Percentiles rank a stretch among this genome's conserved stretches.
These are phyloP conservation scores for Mythimna ferrago DNA, from an alignment of 2,888 invertebrate genomes.

Conservation along the genomic window DNA sequence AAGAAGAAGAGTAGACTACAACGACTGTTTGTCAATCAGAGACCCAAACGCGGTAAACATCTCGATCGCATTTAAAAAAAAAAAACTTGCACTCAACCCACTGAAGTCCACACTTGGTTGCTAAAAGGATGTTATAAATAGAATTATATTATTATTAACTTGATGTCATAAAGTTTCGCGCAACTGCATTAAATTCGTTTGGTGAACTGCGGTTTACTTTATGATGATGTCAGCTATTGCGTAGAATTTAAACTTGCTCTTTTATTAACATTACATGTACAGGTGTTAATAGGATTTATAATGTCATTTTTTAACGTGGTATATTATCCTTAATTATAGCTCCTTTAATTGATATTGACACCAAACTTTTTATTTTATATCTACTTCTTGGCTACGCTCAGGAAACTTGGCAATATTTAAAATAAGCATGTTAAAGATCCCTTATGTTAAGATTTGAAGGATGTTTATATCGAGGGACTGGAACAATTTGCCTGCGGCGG, in stretches of 20 bases:
- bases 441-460: no score
- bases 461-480: no score
- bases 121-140: not conserved
- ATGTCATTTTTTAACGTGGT: not conserved
- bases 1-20: no score
- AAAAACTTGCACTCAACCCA: no score
- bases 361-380: not conserved
- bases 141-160: not conserved
- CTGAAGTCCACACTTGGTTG: no score
- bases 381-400: no score
- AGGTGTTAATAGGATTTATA: not conserved
- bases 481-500: no score
- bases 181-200: not conserved
- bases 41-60: no score
- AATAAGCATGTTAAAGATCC: not conserved
- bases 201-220: constrained; percentile 10
- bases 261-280: not conserved
- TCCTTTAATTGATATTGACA: not conserved
- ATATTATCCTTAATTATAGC: not conserved
- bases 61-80: no score
- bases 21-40: no score
- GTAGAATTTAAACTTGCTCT: constrained; percentile 12
- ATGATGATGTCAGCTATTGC: constrained; percentile 19
- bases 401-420: not conserved
- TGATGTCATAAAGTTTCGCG: not conserved